Conservation (phyloP, 2,797 vertebrate genomes). For the Rhinogobio ventralis region DNA sequence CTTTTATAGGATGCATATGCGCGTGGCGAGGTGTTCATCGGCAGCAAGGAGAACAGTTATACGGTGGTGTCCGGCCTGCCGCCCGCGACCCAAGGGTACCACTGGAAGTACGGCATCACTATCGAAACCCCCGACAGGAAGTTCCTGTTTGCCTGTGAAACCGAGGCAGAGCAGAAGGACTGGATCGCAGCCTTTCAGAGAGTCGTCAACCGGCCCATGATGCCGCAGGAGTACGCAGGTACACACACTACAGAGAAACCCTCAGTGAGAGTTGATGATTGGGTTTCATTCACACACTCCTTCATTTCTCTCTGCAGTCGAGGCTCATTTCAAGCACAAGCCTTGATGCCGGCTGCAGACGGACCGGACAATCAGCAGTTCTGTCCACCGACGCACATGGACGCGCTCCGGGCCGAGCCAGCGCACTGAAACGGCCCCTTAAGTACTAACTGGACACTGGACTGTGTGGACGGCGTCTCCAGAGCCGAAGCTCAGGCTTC, state of each 20-base stretch:
- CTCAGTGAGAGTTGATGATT: not conserved
- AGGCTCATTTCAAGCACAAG: conserved; percentile 98
- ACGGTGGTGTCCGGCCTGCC: conserved; percentile 91
- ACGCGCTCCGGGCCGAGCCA: conserved; percentile 14
- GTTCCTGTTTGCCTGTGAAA: conserved; percentile 96
- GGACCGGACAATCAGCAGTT: not conserved
- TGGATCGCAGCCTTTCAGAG: conserved; percentile 93
- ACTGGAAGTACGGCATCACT: conserved; percentile 94
- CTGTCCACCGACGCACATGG: not conserved
- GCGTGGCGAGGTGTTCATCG: conserved; percentile 95
- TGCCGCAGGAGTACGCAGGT: conserved; percentile 98
- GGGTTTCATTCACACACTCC: not conserved
- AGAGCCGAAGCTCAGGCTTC: not conserved
- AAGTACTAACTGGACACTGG: not conserved
- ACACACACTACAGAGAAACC: not conserved
- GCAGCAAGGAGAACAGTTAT: conserved; percentile 95
- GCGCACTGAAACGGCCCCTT: conserved; percentile 18
- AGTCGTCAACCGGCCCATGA: conserved; percentile 93
- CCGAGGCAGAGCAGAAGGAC: conserved; percentile 87
- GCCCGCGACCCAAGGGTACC: conserved; percentile 86
- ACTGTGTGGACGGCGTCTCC: not conserved
- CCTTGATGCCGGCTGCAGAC: conserved; percentile 77
- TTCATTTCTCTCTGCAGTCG: conserved; percentile 80
- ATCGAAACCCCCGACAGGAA: conserved; percentile 94
- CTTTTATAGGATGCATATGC: conserved; percentile 90